Percentiles rank a stretch among this genome's conserved stretches.
Evolutionary conservation across 2,113 vertebrate species (phyloP).

Genomic region (Xenopus borealis): DNA sequence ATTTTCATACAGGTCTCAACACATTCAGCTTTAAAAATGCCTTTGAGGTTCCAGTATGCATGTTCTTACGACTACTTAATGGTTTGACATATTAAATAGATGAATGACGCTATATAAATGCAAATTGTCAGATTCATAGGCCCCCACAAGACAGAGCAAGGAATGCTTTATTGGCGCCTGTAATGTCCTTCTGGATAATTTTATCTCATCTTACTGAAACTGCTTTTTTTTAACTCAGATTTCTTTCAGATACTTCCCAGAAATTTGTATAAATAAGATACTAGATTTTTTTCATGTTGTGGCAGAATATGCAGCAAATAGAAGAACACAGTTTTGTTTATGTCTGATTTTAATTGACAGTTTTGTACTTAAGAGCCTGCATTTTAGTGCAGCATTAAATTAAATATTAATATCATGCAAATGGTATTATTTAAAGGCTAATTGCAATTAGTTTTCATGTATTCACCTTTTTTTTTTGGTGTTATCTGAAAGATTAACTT

Average conservation of each 20-base stretch:
- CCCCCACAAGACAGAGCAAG: constrained; percentile 20
- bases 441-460: no score
- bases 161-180: constrained; percentile 25
- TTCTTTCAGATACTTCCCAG: constrained; percentile 27
- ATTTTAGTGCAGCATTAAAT: neutral
- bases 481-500: no score
- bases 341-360: constrained; percentile 11
- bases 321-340: constrained; percentile 17
- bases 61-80: constrained; percentile 39
- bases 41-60: constrained; percentile 19
- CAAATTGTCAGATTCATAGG: constrained; percentile 14
- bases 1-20: constrained; percentile 12
- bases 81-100: constrained; percentile 45
- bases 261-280: constrained; percentile 15
- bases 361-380: constrained; percentile 9
- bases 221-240: neutral
- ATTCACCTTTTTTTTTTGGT: no score
- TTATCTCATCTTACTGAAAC: constrained; percentile 28
- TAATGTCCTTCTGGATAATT: constrained; percentile 24
- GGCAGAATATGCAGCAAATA: constrained; percentile 11
- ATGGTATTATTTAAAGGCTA: no score
- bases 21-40: constrained; percentile 20
- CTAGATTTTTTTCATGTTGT: neutral
- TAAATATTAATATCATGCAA: no score
- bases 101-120: constrained; percentile 45